These are phyloP conservation scores for Microchirus variegatus DNA, from an alignment of 2,797 vertebrate genomes.

Conservation along the genomic window DNA sequence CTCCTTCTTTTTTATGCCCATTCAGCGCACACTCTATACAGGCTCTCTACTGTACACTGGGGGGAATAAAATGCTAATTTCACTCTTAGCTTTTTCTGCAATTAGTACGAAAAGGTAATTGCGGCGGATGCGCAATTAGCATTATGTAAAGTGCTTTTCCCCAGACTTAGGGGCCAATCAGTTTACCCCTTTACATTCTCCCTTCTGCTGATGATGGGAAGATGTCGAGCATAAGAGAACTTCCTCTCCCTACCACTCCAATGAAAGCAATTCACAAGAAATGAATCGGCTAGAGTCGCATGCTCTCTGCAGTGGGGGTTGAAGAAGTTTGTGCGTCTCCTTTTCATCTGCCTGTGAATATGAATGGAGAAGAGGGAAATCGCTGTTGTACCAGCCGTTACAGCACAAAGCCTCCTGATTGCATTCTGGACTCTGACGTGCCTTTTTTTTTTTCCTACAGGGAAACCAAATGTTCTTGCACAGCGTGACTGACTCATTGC, in stretches of 20 bases:
- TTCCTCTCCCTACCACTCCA: conserved; percentile 65
- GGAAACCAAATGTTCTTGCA: conserved; percentile 77
- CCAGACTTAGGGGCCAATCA: conserved; percentile 75
- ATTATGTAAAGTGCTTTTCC: conserved; percentile 77
- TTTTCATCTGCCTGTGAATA: conserved; percentile 65
- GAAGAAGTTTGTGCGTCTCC: conserved; percentile 62
- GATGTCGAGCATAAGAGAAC: conserved; percentile 62
- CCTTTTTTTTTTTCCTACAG: conserved; percentile 68
- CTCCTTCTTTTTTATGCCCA: background rate
- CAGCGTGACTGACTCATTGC: conserved; percentile 77
- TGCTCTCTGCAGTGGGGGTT: conserved; percentile 34
- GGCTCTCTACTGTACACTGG: conserved; percentile 53
- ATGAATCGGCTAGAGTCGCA: conserved; percentile 68
- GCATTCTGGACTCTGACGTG: conserved; percentile 77
- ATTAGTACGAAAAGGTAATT: conserved; percentile 80
- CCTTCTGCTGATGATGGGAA: conserved; percentile 62
- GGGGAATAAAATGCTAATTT: conserved; percentile 64
- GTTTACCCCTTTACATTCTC: conserved; percentile 66
- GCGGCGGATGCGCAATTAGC: conserved; percentile 81
- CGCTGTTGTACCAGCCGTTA: conserved; percentile 71
- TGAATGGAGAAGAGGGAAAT: conserved; percentile 75
- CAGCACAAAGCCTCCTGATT: conserved; percentile 81
- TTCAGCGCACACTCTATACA: conserved; percentile 25
- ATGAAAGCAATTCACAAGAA: conserved; percentile 65
- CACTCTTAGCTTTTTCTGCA: conserved; percentile 76